A percentile compares a stretch with the other conserved stretches of the same genome.
Evolutionary conservation across 2,113 vertebrate species (phyloP).

Genomic region (Heteronetta atricapilla): DNA sequence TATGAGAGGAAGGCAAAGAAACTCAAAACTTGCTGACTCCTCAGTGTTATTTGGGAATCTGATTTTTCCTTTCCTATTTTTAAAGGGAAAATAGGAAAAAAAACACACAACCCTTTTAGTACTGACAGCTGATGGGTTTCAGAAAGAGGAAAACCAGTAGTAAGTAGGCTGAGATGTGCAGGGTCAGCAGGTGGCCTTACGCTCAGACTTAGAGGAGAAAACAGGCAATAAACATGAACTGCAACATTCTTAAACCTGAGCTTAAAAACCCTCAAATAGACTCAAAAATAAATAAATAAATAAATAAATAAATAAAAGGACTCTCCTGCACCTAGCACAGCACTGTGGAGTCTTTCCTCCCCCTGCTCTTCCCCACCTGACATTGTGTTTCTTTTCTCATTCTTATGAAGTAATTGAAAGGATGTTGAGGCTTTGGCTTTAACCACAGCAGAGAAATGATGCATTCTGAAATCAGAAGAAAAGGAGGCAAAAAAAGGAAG

Average conservation of each 20-base stretch:
- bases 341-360: neutral
- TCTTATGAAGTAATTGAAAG: neutral
- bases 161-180: neutral
- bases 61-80: neutral
- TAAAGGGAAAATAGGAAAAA: neutral
- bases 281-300: neutral
- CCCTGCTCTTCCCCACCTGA: neutral
- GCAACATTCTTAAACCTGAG: neutral
- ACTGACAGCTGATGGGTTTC: neutral
- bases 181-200: neutral
- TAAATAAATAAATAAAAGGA: neutral
- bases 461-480: constrained; percentile 18
- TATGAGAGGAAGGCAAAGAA: neutral
- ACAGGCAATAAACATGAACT: neutral
- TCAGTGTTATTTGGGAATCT: accelerated
- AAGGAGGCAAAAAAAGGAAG: neutral
- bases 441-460: neutral
- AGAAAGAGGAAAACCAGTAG: neutral
- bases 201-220: neutral
- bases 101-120: neutral
- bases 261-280: neutral
- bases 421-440: constrained; percentile 5
- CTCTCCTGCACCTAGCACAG: neutral
- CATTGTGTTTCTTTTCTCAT: neutral
- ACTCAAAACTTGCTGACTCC: neutral